Evolutionary conservation across 2,888 invertebrate genomes (phyloP).

Genomic region (Petrolisthes cinctipes): DNA sequence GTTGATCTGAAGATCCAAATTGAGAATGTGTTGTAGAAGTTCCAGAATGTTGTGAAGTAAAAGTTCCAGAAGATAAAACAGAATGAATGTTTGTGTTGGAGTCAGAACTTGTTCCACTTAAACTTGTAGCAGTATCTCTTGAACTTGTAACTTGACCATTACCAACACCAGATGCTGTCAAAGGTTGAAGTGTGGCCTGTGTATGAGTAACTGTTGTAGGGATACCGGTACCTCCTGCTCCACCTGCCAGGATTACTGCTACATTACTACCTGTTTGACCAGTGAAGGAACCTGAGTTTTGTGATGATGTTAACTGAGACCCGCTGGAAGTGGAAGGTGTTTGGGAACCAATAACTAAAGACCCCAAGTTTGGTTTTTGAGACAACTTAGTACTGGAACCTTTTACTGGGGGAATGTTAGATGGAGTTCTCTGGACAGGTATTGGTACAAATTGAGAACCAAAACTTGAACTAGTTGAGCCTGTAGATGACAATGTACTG

Average conservation of each 20-base stretch:
- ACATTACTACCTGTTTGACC: neutral
- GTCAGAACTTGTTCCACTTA: too few relatives aligned
- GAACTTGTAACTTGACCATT: too few relatives aligned
- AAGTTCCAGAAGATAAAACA: too few relatives aligned
- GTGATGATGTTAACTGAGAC: neutral
- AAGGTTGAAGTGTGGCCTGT: neutral
- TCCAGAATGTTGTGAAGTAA: too few relatives aligned
- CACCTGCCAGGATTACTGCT: neutral
- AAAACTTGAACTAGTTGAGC: neutral
- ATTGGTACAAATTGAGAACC: neutral
- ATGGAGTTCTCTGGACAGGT: neutral
- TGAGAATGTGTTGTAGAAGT: neutral
- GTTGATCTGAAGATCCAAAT: neutral
- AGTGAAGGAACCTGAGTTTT: neutral
- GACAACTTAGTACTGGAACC: too few relatives aligned
- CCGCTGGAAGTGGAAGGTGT: constrained; percentile 14
- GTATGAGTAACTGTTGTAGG: neutral
- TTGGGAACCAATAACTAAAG: too few relatives aligned
- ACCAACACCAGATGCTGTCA: neutral
- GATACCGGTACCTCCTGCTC: too few relatives aligned
- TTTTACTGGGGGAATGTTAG: neutral
- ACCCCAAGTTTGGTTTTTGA: too few relatives aligned
- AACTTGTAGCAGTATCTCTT: too few relatives aligned
- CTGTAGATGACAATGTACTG: neutral
- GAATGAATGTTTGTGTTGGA: too few relatives aligned